phyloP scores from a whole-genome alignment of 2,113 vertebrate genomes.

The Poecile atricapillus region DNA sequence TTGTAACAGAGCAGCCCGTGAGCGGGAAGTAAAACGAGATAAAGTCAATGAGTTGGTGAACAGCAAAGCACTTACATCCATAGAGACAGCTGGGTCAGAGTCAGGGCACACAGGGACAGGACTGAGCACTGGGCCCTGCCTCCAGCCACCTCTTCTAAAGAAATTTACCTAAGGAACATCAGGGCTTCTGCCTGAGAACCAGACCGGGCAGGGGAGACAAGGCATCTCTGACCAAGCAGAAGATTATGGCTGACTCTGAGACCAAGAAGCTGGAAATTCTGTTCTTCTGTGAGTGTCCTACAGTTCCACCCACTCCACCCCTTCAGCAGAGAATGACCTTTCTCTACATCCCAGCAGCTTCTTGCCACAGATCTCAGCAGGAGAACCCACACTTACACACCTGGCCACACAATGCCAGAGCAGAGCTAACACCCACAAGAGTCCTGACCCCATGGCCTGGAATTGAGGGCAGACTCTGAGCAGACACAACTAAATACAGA shows the following conservation, averaged over 20 bases:
- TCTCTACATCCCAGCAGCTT: not conserved
- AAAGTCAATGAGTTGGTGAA: slow-evolving; percentile 77
- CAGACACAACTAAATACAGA: not conserved
- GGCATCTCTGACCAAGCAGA: not conserved
- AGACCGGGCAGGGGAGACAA: not conserved
- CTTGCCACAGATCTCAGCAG: not conserved
- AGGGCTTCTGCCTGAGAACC: not conserved
- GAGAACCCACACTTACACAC: not conserved
- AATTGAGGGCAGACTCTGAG: not conserved
- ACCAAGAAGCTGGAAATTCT: not conserved
- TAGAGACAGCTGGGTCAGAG: slow-evolving; percentile 45
- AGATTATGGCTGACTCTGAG: fast-evolving
- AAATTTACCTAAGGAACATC: not conserved
- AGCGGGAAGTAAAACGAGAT: slow-evolving; percentile 81
- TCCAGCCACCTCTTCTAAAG: not conserved
- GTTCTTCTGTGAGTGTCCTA: not conserved
- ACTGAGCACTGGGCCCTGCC: not conserved
- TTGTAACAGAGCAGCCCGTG: slow-evolving; percentile 84
- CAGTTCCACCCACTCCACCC: not conserved
- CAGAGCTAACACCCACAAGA: not conserved
- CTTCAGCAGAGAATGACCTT: not conserved
- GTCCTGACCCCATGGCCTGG: not conserved
- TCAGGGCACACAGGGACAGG: not conserved
- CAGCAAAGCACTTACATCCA: slow-evolving; percentile 71
- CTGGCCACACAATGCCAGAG: not conserved